Conservation (phyloP, 2,113 vertebrate species). For the Ellobius talpinus region DNA sequence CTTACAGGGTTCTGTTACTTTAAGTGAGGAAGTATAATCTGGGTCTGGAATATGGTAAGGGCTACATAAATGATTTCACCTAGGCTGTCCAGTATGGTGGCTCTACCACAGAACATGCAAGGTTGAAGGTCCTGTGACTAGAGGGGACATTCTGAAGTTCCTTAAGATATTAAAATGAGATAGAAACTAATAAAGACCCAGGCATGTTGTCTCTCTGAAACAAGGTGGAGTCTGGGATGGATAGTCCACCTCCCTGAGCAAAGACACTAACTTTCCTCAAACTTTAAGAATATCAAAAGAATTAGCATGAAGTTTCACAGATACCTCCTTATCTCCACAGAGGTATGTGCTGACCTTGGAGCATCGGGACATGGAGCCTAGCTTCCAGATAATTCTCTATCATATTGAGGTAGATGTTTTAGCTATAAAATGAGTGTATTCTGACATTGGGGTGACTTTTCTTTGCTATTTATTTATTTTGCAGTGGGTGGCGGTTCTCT, state of each 20-base stretch:
- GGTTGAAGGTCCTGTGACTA: not conserved
- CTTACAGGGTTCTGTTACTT: not conserved
- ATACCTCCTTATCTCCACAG: not conserved
- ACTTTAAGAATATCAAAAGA: not conserved
- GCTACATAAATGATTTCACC: fast-evolving
- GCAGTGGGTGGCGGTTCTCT: not conserved
- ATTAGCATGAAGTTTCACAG: not conserved
- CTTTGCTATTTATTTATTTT: not conserved
- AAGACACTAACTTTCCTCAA: not conserved
- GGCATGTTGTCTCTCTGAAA: not conserved
- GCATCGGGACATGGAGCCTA: not conserved
- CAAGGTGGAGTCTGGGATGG: not conserved
- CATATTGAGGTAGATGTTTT: slow-evolving; percentile 21
- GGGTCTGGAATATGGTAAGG: too few relatives aligned
- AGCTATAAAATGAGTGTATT: not conserved
- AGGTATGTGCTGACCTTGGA: not conserved
- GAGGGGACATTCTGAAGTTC: too few relatives aligned
- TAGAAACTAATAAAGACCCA: not conserved
- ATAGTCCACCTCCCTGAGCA: not conserved
- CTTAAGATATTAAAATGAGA: not conserved
- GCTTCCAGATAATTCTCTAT: not conserved
- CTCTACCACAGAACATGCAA: not conserved
- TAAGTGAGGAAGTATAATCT: not conserved
- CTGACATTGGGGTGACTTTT: not conserved
- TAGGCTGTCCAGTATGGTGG: not conserved